Evolutionary conservation across 2,113 vertebrate species (phyloP).

Genomic region (Saguinus midas): DNA sequence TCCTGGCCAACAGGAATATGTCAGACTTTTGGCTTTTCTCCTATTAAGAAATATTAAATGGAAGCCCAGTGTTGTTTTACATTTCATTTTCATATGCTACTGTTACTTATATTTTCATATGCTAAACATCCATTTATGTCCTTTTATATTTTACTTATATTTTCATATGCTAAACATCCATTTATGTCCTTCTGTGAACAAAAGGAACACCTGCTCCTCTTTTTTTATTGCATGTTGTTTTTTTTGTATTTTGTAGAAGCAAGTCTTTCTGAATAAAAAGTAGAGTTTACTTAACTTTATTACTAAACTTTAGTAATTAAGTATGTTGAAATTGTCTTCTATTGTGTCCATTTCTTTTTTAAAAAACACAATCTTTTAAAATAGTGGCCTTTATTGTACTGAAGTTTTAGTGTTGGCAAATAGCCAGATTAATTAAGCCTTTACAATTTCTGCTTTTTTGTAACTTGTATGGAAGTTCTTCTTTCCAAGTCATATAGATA

Average conservation of each 20-base stretch:
- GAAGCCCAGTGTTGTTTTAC: not conserved
- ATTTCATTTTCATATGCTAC: constrained; percentile 5
- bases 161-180: not conserved
- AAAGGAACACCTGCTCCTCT: not conserved
- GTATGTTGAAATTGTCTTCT: not conserved
- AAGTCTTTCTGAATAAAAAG: not conserved
- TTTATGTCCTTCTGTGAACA: not conserved
- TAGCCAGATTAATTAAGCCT: not conserved
- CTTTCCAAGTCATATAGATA: not conserved
- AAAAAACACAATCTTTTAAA: not conserved
- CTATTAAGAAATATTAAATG: not conserved
- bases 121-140: not conserved
- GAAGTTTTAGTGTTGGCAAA: not conserved
- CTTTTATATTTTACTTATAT: not conserved
- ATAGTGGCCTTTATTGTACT: not conserved
- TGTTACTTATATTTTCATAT: not conserved
- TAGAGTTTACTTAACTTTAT: not conserved
- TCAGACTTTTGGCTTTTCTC: constrained; percentile 18
- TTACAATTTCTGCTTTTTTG: not conserved
- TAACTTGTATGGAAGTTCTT: not conserved
- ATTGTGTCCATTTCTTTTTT: not conserved
- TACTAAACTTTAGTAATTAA: not conserved
- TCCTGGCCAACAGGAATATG: not conserved
- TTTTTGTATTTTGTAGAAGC: not conserved
- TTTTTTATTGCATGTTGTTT: not conserved